These are phyloP conservation scores for Incurvaria masculella DNA, from an alignment of 2,888 invertebrate genomes.

Conservation along the genomic window DNA sequence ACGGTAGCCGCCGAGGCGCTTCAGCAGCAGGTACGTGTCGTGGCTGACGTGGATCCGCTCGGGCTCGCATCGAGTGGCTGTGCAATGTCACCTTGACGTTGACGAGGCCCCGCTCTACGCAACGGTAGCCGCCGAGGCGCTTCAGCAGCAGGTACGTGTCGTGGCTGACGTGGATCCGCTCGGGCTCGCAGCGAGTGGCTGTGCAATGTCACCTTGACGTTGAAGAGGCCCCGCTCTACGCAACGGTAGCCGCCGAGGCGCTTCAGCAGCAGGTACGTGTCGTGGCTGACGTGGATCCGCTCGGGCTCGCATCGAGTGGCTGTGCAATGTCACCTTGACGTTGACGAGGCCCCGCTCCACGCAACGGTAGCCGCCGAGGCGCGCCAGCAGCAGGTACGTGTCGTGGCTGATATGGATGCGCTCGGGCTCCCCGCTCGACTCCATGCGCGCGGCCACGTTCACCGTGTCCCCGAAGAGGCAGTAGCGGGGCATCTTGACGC, in stretches of 20 bases:
- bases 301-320: conserved; percentile 72
- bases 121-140: conserved; percentile 68
- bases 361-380: conserved; percentile 69
- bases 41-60: conserved; percentile 75
- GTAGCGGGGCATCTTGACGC: conserved; percentile 79
- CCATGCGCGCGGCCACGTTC: conserved; percentile 79
- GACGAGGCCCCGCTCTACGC: conserved; percentile 69
- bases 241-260: conserved; percentile 70
- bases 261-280: conserved; percentile 64
- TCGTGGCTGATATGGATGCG: conserved; percentile 73
- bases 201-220: conserved; percentile 74
- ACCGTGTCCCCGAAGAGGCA: conserved; percentile 83
- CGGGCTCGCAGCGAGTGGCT: conserved; percentile 70
- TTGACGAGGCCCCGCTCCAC: conserved; percentile 70
- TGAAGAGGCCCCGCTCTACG: conserved; percentile 68
- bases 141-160: conserved; percentile 65
- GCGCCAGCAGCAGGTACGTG: conserved; percentile 63
- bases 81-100: conserved; percentile 80
- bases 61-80: too few species aligned
- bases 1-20: conserved; percentile 68
- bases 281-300: conserved; percentile 72
- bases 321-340: conserved; percentile 78
- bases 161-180: conserved; percentile 73
- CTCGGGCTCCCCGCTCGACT: conserved; percentile 71
- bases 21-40: conserved; percentile 63